Conservation (phyloP, 2,113 vertebrate genomes). For the Cyprinodon brontotheroides region DNA sequence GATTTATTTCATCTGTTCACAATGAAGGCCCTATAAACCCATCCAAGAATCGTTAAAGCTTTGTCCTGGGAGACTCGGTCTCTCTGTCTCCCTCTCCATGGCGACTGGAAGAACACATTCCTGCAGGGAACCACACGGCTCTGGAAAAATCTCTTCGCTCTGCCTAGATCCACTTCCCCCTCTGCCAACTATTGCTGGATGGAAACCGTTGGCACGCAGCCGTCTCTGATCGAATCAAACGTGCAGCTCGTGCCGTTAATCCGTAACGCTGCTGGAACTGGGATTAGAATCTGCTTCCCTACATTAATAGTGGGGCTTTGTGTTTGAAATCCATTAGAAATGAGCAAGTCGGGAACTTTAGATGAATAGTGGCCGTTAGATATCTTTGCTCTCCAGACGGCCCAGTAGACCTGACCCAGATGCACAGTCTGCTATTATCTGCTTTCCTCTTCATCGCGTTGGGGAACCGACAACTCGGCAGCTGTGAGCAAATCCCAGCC, state of each 20-base stretch:
- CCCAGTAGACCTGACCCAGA: constrained; percentile 65
- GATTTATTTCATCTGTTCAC: constrained; percentile 79
- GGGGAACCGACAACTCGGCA: constrained; percentile 72
- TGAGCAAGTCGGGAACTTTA: constrained; percentile 13
- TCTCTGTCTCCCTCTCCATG: constrained; percentile 73
- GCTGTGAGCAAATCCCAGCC: constrained; percentile 72
- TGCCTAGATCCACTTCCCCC: constrained; percentile 40
- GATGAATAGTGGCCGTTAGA: not conserved
- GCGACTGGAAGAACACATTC: constrained; percentile 76
- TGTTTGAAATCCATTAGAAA: constrained; percentile 7
- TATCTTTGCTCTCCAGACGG: constrained; percentile 27
- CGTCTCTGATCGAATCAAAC: constrained; percentile 23
- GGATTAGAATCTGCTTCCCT: not conserved
- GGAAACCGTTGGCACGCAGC: constrained; percentile 56
- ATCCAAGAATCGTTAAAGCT: constrained; percentile 68
- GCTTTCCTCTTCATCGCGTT: constrained; percentile 58
- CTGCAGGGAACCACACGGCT: constrained; percentile 60
- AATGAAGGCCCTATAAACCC: constrained; percentile 71
- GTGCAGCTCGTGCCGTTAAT: not conserved
- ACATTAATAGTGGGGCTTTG: constrained; percentile 8
- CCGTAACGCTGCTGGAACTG: not conserved
- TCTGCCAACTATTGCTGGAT: constrained; percentile 54
- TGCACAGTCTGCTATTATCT: constrained; percentile 47
- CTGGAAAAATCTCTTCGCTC: constrained; percentile 50
- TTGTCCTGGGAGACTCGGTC: constrained; percentile 75